phyloP scores from a whole-genome alignment of 2,113 vertebrate species.

The Corythaixoides concolor region DNA sequence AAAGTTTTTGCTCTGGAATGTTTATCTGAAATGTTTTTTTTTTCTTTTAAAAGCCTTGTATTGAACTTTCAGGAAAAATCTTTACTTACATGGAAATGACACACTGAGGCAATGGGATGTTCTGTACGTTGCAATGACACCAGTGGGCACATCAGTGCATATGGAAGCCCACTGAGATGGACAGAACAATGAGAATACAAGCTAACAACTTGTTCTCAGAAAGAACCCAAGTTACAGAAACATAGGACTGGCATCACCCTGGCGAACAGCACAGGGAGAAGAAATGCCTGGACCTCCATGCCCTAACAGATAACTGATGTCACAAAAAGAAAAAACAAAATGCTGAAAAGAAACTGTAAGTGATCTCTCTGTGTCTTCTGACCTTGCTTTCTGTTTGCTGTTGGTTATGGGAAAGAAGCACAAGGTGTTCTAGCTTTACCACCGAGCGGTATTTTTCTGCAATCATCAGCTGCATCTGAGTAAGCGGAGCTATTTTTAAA shows the following conservation, averaged over 20 bases:
- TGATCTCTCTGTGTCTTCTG: neutral
- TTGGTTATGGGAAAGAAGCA: conserved; percentile 8
- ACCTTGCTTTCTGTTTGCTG: conserved; percentile 15
- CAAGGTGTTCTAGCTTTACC: conserved; percentile 10
- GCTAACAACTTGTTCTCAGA: neutral
- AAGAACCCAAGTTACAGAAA: neutral
- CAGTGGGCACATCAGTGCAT: neutral
- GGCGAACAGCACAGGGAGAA: neutral
- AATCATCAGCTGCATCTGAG: conserved; percentile 32
- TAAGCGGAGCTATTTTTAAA: conserved; percentile 56
- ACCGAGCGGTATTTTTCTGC: neutral
- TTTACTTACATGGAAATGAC: neutral
- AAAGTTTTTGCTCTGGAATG: neutral
- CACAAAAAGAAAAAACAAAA: neutral
- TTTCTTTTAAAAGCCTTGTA: neutral
- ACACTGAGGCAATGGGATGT: neutral
- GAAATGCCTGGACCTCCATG: neutral
- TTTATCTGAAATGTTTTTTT: neutral
- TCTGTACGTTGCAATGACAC: rapidly evolving
- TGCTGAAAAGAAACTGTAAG: neutral
- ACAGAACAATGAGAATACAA: neutral
- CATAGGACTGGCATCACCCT: neutral
- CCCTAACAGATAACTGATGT: neutral
- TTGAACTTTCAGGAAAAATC: neutral
- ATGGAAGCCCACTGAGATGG: neutral